Evolutionary conservation across 2,113 vertebrate genomes (phyloP).

Genomic region (Sander lucioperca): DNA sequence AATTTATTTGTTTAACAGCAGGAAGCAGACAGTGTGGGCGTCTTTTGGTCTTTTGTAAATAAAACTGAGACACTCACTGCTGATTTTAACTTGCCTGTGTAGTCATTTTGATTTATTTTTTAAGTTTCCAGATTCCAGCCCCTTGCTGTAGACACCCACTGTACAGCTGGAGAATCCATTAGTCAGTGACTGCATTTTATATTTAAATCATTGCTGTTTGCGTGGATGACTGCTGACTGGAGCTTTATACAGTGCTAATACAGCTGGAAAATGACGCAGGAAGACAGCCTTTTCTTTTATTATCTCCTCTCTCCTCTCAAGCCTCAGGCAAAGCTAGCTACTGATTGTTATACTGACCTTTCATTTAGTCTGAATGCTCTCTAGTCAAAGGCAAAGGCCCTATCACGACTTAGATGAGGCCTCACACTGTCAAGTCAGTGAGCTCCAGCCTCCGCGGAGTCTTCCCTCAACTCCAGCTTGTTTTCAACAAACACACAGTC

Average conservation of each 20-base stretch:
- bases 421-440: slow-evolving; percentile 15
- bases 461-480: slow-evolving; percentile 4
- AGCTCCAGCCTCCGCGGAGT: slow-evolving; percentile 13
- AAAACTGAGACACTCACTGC: neutral
- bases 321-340: slow-evolving; percentile 22
- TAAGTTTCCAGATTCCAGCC: neutral
- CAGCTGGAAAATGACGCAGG: neutral
- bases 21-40: slow-evolving; percentile 6
- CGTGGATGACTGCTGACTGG: neutral
- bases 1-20: slow-evolving; percentile 14
- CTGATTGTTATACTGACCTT: slow-evolving; percentile 66
- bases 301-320: slow-evolving; percentile 2
- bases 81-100: neutral
- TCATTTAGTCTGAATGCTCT: slow-evolving; percentile 43
- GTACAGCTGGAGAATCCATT: slow-evolving; percentile 3
- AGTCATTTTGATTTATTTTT: neutral
- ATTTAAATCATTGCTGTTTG: slow-evolving; percentile 6
- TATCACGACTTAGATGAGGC: slow-evolving; percentile 15
- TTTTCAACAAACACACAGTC: slow-evolving; percentile 4
- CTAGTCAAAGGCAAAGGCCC: slow-evolving; percentile 33
- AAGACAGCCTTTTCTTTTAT: slow-evolving; percentile 14
- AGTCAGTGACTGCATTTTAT: neutral
- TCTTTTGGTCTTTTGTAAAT: neutral
- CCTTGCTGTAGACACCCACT: neutral
- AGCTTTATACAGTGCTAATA: neutral